Evolutionary conservation across 23 tunicate genomes (phyloP), one percentile per base, ranked within the genome.

Genomic region (Trididemnum nubilum): DNA sequence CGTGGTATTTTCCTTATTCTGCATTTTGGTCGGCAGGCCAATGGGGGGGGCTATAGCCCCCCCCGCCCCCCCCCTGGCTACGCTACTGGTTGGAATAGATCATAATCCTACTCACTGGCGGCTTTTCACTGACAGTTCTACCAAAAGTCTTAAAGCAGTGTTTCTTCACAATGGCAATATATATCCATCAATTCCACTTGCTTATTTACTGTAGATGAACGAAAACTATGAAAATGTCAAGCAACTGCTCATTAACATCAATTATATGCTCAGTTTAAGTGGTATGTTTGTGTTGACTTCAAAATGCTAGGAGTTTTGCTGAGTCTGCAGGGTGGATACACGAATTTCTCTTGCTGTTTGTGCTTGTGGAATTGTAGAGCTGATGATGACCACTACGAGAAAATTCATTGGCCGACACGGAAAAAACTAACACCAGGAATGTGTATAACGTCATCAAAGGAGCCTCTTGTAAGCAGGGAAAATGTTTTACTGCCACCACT

Each of bases 361-460:
- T 80, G 84, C 76, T 65, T 80, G 73, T 80, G 84, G 58, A 38
- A 80, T 59, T 64, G 74, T 36, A 77, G 67, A 51, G 81, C 67
- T 65, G 54, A 36, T 75, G 21, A 75, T 65, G 70, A 78, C 19
- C 82, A 78, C 27, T 54, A 58, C 21, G 82, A 30, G 38, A 58
- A 32, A 31, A 78, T 28, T n/a, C 40, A 57, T 58, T 78, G 82
- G 71, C 82, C 69, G 37, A 32, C 72, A 57, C 70, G 71, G 40
- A 33, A 78, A 78, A 23, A 31, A 58, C 40, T 58, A n/a, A n/a
- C n/a, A n/a, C n/a, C n/a, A n/a, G n/a, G n/a, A n/a, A n/a, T n/a
- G n/a, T n/a, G n/a, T n/a, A n/a, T n/a, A n/a, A n/a, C n/a, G n/a
- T n/a, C n/a, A n/a, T n/a, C n/a, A n/a, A n/a, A n/a, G n/a, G 40